Conservation (phyloP, 2,113 vertebrate genomes). For the Heliornis fulica region DNA sequence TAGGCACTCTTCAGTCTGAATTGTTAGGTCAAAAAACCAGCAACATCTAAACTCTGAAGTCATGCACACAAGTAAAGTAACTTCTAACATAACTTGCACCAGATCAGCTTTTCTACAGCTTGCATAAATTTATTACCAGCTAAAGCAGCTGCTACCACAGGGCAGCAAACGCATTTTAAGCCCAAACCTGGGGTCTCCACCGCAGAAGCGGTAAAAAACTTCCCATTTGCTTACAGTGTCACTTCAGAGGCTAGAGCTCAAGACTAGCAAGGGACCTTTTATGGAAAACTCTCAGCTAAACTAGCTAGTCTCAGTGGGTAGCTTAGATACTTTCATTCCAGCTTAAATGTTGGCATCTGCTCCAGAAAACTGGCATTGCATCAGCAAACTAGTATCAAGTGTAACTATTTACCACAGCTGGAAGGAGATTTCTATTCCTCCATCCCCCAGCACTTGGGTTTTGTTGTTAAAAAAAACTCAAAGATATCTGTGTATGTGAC, state of each 20-base stretch:
- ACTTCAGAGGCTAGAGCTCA: not conserved
- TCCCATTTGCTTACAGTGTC: not conserved
- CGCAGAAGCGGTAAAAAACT: not conserved
- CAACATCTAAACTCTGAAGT: not conserved
- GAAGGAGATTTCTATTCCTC: not conserved
- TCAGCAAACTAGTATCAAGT: not conserved
- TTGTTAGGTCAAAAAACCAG: not conserved
- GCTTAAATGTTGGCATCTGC: not conserved
- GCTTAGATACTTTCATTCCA: not conserved
- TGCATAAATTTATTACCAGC: not conserved
- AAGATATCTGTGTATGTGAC: not conserved
- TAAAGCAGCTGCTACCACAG: not conserved
- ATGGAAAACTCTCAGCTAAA: not conserved
- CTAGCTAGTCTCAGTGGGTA: not conserved
- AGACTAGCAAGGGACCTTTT: not conserved
- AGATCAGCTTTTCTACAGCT: not conserved
- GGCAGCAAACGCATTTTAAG: not conserved
- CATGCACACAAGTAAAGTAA: not conserved
- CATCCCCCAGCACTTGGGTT: not conserved
- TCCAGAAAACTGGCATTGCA: not conserved
- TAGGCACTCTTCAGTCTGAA: not conserved
- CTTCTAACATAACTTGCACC: not conserved
- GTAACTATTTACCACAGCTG: not conserved
- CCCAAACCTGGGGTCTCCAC: not conserved
- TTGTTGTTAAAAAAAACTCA: not conserved